These are phyloP conservation scores for Nephrotoma guestfalica DNA, from an alignment of 2,888 invertebrate species.

Conservation along the genomic window DNA sequence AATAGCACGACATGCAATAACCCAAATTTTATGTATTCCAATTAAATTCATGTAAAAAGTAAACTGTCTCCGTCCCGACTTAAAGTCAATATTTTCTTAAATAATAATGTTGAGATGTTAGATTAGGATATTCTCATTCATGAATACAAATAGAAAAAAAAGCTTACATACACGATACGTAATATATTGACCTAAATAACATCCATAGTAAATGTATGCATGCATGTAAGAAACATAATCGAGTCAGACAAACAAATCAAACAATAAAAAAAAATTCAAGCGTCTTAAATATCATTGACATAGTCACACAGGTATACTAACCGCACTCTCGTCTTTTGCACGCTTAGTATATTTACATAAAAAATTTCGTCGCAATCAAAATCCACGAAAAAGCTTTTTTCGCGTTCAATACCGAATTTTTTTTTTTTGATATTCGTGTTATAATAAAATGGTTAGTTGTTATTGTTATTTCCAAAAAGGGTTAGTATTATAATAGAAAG, in stretches of 20 bases:
- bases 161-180: background rate
- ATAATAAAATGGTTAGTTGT: background rate
- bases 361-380: background rate
- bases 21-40: background rate
- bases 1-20: background rate
- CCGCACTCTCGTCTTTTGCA: background rate
- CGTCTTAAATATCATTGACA: background rate
- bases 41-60: background rate
- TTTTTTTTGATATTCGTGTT: background rate
- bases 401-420: background rate
- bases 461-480: background rate
- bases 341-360: background rate
- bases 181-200: background rate
- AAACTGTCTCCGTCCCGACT: background rate
- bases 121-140: background rate
- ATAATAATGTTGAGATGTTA: background rate
- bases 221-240: background rate
- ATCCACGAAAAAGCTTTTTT: background rate
- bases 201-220: background rate
- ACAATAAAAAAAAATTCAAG: background rate
- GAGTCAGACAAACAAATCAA: background rate
- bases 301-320: background rate
- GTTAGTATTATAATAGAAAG: background rate
- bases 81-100: background rate
- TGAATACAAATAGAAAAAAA: background rate